Evolutionary conservation across 1,140 invertebrate species (phyloP), one percentile per base, ranked within the genome.

Genomic region (Euglossa dilemma): DNA sequence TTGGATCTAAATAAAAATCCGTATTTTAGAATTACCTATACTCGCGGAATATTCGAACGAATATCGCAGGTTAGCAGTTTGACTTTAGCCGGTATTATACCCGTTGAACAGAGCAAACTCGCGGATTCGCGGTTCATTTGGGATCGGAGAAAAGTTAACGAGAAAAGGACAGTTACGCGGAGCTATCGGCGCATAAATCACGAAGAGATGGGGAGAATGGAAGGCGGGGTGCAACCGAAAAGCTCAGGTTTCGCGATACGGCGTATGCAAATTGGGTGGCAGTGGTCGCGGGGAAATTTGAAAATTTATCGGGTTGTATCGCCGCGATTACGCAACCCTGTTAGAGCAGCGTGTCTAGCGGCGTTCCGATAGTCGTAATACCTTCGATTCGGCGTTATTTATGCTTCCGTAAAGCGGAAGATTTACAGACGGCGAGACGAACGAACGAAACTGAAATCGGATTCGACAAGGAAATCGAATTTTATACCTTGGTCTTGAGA

Each of bases 381-480:
- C 25, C 23, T 43, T 43, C 25, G n/a, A 52, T 70, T 70, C 47
- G 0, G 7, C 9, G 50, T 70, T 72, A 56, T 56, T 56, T 72
- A 72, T 56, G 52, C 23, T 72, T 56, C 28, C 18, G 23, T 72
- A 56, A 72, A 72, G 28, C 43, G n/a, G 52, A 54, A 56, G 28
- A 72, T 72, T 72, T 56, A 72, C 52, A 25, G 25, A 20, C 50
- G 25, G 20, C 50, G 7, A 14, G 50, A 12, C 16, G 25, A 71
- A 25, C 16, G 25, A 71, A 12, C 18, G 25, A 52, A 71, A 52
- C n/a, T 25, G 28, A 56, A 54, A 70, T 70, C 47, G 18, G n/a
- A 45, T 28, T 59, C 50, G 8, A 25, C 72, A 25, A 20, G 5
- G 18, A 8, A 52, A 47, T 47, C 47, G 28, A 36, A 56, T 50